A percentile compares a stretch with the other conserved stretches of the same genome.
These are phyloP conservation scores for Tenebrosternarchus preto DNA, from an alignment of 2,113 vertebrate species.

Conservation along the genomic window DNA sequence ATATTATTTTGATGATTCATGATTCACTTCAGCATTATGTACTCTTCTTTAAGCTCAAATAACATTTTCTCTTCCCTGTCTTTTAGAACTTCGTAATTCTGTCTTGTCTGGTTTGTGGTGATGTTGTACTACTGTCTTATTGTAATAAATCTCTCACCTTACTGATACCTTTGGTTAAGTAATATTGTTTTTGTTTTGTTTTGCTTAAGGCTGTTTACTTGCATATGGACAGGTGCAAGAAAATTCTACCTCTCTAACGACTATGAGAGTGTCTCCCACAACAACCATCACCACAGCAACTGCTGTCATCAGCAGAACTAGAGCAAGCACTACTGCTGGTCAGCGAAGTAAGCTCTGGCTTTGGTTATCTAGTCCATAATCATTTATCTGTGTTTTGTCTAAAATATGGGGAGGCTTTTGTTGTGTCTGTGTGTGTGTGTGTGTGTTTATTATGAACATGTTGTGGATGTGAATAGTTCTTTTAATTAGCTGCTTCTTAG, in stretches of 20 bases:
- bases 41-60: no score
- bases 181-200: slow-evolving; percentile 30
- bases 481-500: not conserved
- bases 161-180: no score
- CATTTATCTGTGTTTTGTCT: not conserved
- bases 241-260: slow-evolving; percentile 56
- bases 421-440: not conserved
- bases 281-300: slow-evolving; percentile 40
- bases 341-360: slow-evolving; percentile 68
- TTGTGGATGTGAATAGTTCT: not conserved
- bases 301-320: slow-evolving; percentile 32
- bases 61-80: no score
- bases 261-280: slow-evolving; percentile 45
- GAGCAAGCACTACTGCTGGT: slow-evolving; percentile 50
- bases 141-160: slow-evolving; percentile 4
- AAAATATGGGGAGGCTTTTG: not conserved
- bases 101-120: slow-evolving; percentile 22
- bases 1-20: no score
- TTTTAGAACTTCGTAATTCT: not conserved
- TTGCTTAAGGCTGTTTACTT: slow-evolving; percentile 68
- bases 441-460: not conserved
- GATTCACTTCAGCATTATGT: no score
- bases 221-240: slow-evolving; percentile 67
- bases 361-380: not conserved
- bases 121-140: slow-evolving; percentile 17